Evolutionary conservation across 2,797 vertebrate genomes (phyloP), one percentile per base, ranked within the genome.

Genomic region (Eremophila alpestris): DNA sequence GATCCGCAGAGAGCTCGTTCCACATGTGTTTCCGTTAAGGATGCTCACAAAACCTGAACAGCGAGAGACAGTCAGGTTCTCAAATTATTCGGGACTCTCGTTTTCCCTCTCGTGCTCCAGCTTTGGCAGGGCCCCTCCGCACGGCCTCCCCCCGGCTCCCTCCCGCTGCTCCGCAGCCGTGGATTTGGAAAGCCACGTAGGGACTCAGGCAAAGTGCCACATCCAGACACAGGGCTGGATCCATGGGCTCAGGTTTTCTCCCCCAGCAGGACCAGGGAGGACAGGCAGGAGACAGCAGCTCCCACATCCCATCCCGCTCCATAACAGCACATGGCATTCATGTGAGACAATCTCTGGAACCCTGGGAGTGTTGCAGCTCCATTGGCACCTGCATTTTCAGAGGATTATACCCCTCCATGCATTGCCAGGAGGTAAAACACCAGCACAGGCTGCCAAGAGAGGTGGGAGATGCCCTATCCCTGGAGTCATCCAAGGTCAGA

Each of bases 21-120:
- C 94, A 94, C 95, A 95, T 95, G 95, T 96, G 96, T 97, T 96
- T 97, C 96, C 80, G 55, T 90, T 97, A 96, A 96, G 94, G 94
- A 95, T 93, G 92, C 86, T 91, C 88, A 32, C 91, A 80, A 85
- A 96, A 97, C 93, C 94, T 87, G 94, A 96, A 67, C 90, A 95
- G 90, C 41, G 4, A 87, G 91, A 95, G 81, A 82, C 70, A 41
- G 48, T 62, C 92, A 95, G 89, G 87, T 91, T 95, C 95, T 92
- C 95, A 88, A 43, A 70, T 93, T 94, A 86, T 94, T 62, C 17
- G 59, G 94, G 94, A 92, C 74, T 91, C 94, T 93, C 7, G 0
- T 77, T 92, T 92, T 95, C 89, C 77, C 59, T 78, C 65, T 63
- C 10, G 0, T 63, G 76, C 91, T 86, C 45, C 89, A 68, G 10